A percentile compares a stretch with the other conserved stretches of the same genome.
Evolutionary conservation across 1,140 invertebrate genomes (phyloP).

Genomic region (Eupeodes corollae): DNA sequence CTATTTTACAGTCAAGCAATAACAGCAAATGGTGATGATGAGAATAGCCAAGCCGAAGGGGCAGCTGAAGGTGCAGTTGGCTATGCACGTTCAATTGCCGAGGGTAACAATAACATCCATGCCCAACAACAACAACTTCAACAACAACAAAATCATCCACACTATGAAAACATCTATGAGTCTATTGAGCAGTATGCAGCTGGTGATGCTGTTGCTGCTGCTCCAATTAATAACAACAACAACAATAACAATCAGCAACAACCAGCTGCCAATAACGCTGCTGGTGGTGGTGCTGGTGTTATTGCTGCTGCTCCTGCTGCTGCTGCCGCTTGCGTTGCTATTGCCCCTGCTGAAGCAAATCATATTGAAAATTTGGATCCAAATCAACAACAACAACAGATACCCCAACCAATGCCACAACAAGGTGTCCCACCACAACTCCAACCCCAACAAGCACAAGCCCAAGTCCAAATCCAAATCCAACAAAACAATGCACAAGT

Average conservation of each 20-base stretch:
- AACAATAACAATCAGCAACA: constrained; percentile 5
- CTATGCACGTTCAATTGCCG: constrained; percentile 31
- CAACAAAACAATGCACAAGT: constrained; percentile 2
- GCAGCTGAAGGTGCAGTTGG: constrained; percentile 39
- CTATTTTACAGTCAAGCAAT: constrained; percentile 20
- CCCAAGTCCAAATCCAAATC: constrained; percentile 1
- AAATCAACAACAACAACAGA: constrained; percentile 11
- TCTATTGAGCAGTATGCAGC: constrained; percentile 34
- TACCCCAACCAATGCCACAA: constrained; percentile 7
- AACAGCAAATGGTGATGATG: constrained; percentile 38
- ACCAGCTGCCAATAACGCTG: constrained; percentile 18
- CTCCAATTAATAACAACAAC: too few relatives aligned
- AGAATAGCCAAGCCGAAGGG: constrained; percentile 42
- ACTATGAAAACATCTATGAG: constrained; percentile 42
- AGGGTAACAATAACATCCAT: constrained; percentile 11
- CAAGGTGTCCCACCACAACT: constrained; percentile 12
- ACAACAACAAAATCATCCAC: constrained; percentile 27
- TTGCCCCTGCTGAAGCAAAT: constrained; percentile 14
- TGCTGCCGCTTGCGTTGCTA: constrained; percentile 15
- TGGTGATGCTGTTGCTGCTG: constrained; percentile 16
- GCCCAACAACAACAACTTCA: constrained; percentile 12
- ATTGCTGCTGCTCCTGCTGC: constrained; percentile 8
- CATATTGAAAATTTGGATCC: constrained; percentile 8
- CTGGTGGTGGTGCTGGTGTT: constrained; percentile 16
- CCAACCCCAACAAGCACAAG: constrained; percentile 3